Percentiles rank a stretch among this genome's conserved stretches.
Evolutionary conservation across 2,888 invertebrate genomes (phyloP).

Genomic region (Lissocephala sabroskyi): DNA sequence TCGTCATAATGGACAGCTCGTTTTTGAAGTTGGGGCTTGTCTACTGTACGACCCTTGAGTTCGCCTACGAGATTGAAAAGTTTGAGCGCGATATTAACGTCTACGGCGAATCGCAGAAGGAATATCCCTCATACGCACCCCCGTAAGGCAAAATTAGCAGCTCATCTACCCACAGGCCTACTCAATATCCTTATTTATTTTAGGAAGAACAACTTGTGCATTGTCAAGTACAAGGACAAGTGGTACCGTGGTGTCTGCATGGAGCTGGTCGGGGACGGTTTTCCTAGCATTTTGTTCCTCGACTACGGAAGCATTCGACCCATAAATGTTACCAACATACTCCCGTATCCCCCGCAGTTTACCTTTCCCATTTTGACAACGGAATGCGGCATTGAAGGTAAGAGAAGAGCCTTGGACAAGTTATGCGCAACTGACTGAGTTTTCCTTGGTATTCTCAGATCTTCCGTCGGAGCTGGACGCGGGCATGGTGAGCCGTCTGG

Average conservation of each 20-base stretch:
- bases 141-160: too few relatives aligned
- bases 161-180: too few relatives aligned
- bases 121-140: slow-evolving; percentile 47
- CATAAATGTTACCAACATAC: slow-evolving; percentile 57
- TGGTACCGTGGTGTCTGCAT: slow-evolving; percentile 70
- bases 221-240: slow-evolving; percentile 60
- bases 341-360: slow-evolving; percentile 67
- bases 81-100: slow-evolving; percentile 58
- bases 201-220: slow-evolving; percentile 61
- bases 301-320: slow-evolving; percentile 67
- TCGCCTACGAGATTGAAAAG: slow-evolving; percentile 52
- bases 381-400: slow-evolving; percentile 57
- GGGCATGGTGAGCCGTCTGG: slow-evolving; percentile 14
- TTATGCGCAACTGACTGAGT: not conserved
- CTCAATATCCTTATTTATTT: not conserved
- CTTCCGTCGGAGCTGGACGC: not conserved
- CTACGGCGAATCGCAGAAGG: slow-evolving; percentile 47
- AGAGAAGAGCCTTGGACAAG: too few relatives aligned
- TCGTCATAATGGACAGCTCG: slow-evolving; percentile 67
- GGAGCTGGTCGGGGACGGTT: slow-evolving; percentile 69
- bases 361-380: slow-evolving; percentile 58
- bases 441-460: not conserved
- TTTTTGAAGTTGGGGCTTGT: slow-evolving; percentile 54
- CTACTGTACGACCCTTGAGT: slow-evolving; percentile 56
- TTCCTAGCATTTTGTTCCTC: slow-evolving; percentile 67